These are phyloP conservation scores for Phoxinus phoxinus DNA, from an alignment of 2,113 vertebrate species.

Conservation along the genomic window DNA sequence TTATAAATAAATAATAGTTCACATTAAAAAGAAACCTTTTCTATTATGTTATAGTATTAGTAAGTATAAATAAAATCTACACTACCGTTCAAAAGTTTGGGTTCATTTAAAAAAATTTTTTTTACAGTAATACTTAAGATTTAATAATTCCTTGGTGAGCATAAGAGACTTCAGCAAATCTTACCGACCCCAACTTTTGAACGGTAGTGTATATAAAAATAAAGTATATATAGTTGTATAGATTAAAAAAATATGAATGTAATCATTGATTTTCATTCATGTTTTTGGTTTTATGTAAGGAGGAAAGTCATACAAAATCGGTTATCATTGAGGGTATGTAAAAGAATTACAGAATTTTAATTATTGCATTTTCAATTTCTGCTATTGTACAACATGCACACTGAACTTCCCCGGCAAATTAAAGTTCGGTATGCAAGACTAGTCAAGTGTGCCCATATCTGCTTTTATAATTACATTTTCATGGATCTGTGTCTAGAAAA, in stretches of 20 bases:
- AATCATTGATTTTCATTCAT: background rate
- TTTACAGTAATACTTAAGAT: no score
- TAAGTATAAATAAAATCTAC: no score
- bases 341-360: background rate
- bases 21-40: no score
- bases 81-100: no score
- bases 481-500: slow-evolving; percentile 6
- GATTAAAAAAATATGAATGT: background rate
- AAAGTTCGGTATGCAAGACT: background rate
- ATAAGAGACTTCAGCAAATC: background rate
- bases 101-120: no score
- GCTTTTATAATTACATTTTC: background rate
- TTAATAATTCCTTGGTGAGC: background rate
- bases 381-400: background rate
- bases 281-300: background rate
- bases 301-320: background rate
- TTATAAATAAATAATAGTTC: no score
- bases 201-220: background rate
- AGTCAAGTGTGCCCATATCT: slow-evolving; percentile 2
- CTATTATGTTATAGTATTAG: no score
- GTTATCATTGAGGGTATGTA: background rate
- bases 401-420: background rate
- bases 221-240: background rate
- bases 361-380: slow-evolving; percentile 1
- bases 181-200: background rate